These are phyloP conservation scores for Drosophila baimaii DNA, from an alignment of 1,140 invertebrate species.

Conservation along the genomic window DNA sequence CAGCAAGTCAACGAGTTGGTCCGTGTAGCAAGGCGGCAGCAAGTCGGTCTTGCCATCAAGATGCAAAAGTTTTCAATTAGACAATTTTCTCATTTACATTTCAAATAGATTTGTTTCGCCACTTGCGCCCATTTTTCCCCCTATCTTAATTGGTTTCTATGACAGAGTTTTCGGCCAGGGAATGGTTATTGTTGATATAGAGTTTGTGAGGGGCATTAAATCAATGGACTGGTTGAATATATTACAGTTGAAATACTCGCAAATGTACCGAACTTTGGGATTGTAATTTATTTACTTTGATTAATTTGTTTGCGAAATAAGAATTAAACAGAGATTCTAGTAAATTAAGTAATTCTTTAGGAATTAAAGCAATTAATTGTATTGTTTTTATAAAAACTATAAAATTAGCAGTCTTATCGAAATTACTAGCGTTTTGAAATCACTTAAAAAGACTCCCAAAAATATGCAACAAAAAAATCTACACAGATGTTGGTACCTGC, in stretches of 20 bases:
- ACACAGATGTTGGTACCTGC: too few species aligned
- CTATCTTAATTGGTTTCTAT: constrained; percentile 65
- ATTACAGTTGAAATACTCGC: neutral
- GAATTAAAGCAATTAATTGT: neutral
- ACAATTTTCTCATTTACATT: constrained; percentile 75
- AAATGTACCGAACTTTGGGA: neutral
- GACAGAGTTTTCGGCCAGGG: constrained; percentile 24
- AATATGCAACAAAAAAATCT: too few species aligned
- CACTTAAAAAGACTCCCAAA: too few species aligned
- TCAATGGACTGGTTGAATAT: constrained; percentile 2
- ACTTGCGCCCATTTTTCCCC: constrained; percentile 51
- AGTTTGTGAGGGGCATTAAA: neutral
- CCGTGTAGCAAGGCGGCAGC: neutral
- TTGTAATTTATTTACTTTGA: neutral
- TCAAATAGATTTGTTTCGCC: constrained; percentile 72
- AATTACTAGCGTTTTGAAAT: too few species aligned
- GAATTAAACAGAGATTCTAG: neutral
- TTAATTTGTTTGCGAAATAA: neutral
- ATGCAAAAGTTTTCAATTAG: constrained; percentile 78
- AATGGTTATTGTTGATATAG: constrained; percentile 1
- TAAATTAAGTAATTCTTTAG: neutral
- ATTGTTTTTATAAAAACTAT: too few species aligned
- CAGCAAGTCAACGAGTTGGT: constrained; percentile 16
- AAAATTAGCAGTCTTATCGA: too few species aligned
- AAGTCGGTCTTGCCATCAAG: constrained; percentile 15